These are phyloP conservation scores for Frankliniella intonsa DNA, from an alignment of 2,888 invertebrate species.

Conservation along the genomic window DNA sequence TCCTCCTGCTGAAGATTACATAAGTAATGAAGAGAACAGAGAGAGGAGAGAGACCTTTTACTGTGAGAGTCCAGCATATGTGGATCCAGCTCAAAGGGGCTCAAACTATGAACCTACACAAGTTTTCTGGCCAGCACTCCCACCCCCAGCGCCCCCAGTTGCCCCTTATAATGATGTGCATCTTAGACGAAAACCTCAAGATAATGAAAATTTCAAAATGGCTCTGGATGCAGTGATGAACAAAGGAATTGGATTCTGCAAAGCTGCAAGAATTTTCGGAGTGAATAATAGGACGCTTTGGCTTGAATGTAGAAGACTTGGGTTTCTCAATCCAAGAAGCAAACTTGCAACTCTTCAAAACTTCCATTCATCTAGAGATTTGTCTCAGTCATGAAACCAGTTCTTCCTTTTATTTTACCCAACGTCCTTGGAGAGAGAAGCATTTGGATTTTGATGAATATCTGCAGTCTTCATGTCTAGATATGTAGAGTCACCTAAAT, in stretches of 20 bases:
- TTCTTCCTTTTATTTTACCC: too few relatives aligned
- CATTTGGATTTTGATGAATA: too few relatives aligned
- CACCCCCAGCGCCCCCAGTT: background rate
- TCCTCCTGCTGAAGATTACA: background rate
- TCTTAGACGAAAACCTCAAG: conserved; percentile 61
- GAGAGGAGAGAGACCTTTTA: background rate
- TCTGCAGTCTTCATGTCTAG: too few relatives aligned
- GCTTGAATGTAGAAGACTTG: conserved; percentile 79
- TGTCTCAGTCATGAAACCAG: too few relatives aligned
- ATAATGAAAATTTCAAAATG: conserved; percentile 75
- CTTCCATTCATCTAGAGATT: too few relatives aligned
- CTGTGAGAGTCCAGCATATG: background rate
- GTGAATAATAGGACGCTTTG: conserved; percentile 80
- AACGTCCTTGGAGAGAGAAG: too few relatives aligned
- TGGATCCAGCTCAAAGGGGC: background rate
- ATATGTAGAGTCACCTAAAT: too few relatives aligned
- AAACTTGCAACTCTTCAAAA: background rate
- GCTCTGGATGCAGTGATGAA: conserved; percentile 77
- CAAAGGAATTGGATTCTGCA: conserved; percentile 81
- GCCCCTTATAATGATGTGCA: background rate
- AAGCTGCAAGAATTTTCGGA: conserved; percentile 76
- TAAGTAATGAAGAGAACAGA: background rate
- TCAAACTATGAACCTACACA: background rate
- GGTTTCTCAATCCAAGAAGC: conserved; percentile 52
- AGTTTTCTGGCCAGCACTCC: background rate